Evolutionary conservation across 2,888 invertebrate genomes (phyloP), one percentile per base, ranked within the genome.

Genomic region (Acanthosepion esculentum): DNA sequence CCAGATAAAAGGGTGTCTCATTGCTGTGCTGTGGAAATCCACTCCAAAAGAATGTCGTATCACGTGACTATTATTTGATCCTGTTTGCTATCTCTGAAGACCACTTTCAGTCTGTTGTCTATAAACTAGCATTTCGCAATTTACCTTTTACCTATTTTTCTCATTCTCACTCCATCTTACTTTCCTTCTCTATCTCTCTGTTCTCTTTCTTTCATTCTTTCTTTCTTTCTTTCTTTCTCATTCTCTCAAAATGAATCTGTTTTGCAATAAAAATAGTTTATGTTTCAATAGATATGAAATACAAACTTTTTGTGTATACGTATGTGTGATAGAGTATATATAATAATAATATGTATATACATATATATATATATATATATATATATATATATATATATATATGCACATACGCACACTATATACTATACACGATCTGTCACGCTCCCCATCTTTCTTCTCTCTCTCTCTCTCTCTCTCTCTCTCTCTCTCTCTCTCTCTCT

Each of bases 391-490:
- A 41, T 41, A 41, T 41, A 41, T 41, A 41, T 41, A 41, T 41
- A 41, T 15, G 18, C 6, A 18, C 18, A 59, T 18, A 5, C 59
- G 20, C 41, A 18, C 12, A 18, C 18, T 23, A 41, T 41, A 41
- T 41, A 41, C 41, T 41, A 41, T 41, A 41, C 41, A 41, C 41
- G 41, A 41, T 41, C 41, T 41, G 41, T 41, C 41, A 41, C 41
- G 41, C 41, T 41, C 3, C 41, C 41, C 41, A 1, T 23, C 64
- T 23, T 26, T 29, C 26, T 26, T 7, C n/a, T n/a, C n/a, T n/a
- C 78, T 78, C 78, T n/a, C 78, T 33, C 78, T n/a, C 78, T n/a
- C 78, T n/a, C 78, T 78, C 78, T n/a, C 78, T n/a, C 78, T 78
- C n/a, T 78, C 3, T n/a, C n/a, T n/a, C 12, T n/a, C 1, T n/a